phyloP scores from a whole-genome alignment of 2,888 invertebrate genomes.

The Drosophila paranaensis region DNA sequence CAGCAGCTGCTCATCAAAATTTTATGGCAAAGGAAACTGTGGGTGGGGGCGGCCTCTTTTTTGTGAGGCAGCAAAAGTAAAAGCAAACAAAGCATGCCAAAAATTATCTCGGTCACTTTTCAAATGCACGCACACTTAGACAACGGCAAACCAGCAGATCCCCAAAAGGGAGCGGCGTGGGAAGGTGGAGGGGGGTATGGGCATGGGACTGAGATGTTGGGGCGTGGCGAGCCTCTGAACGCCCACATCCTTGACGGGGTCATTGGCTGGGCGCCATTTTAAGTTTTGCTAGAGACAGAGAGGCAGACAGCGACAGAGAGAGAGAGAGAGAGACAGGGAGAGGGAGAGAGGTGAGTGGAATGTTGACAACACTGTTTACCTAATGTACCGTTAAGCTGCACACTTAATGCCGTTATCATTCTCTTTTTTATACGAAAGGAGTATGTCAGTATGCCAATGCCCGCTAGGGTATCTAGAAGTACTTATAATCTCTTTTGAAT shows the following conservation, averaged over 20 bases:
- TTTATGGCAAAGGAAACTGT: slow-evolving; percentile 36
- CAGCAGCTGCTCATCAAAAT: slow-evolving; percentile 74
- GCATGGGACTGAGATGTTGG: not conserved
- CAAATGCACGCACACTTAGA: slow-evolving; percentile 70
- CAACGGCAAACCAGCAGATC: slow-evolving; percentile 23
- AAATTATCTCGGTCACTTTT: slow-evolving; percentile 77
- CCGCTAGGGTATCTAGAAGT: not conserved
- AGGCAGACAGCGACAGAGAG: not conserved
- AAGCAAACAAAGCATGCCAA: slow-evolving; percentile 74
- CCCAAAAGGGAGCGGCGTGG: not conserved
- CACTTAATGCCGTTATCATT: slow-evolving; percentile 69
- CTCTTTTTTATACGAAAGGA: slow-evolving; percentile 11
- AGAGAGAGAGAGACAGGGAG: not conserved
- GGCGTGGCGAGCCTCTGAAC: slow-evolving; percentile 6
- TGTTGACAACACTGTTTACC: slow-evolving; percentile 75
- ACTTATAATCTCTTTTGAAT: not conserved
- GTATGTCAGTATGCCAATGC: not conserved
- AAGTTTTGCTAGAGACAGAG: slow-evolving; percentile 41
- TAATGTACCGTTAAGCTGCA: slow-evolving; percentile 78
- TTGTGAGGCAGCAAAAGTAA: slow-evolving; percentile 59
- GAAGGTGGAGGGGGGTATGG: too few relatives aligned
- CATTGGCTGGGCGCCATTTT: slow-evolving; percentile 61
- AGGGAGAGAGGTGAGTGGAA: not conserved
- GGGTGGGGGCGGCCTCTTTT: slow-evolving; percentile 20
- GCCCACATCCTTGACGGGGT: slow-evolving; percentile 55